These are phyloP conservation scores for Bucorvus abyssinicus DNA, from an alignment of 2,797 vertebrate species.

Conservation along the genomic window DNA sequence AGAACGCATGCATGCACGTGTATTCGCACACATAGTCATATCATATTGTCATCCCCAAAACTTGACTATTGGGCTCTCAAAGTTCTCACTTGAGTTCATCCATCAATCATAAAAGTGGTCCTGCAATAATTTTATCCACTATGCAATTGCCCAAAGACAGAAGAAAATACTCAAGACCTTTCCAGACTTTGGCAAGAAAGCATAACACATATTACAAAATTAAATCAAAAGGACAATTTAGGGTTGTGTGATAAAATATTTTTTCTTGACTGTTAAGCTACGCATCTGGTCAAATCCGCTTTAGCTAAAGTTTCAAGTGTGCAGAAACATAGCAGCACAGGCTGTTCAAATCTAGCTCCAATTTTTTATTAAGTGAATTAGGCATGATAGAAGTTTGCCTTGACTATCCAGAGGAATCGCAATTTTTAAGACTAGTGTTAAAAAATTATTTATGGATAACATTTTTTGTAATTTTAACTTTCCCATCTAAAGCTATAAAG, in stretches of 20 bases:
- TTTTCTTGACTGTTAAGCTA: neutral
- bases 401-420: neutral
- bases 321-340: neutral
- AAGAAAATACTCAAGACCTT: neutral
- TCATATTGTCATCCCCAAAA: neutral
- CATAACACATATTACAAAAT: neutral
- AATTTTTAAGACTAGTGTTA: neutral
- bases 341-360: neutral
- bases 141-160: neutral
- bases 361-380: neutral
- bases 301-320: neutral
- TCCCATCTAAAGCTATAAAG: neutral
- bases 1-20: accelerated
- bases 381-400: neutral
- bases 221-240: neutral
- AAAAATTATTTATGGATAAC: neutral
- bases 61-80: neutral
- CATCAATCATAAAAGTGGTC: neutral
- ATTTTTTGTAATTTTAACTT: neutral
- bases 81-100: neutral
- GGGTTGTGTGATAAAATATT: neutral
- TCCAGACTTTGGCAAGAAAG: neutral
- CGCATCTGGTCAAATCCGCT: neutral
- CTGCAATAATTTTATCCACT: neutral
- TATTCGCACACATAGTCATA: neutral